These are phyloP conservation scores for Atlantisia rogersi DNA, from an alignment of 2,113 vertebrate species.

Conservation along the genomic window DNA sequence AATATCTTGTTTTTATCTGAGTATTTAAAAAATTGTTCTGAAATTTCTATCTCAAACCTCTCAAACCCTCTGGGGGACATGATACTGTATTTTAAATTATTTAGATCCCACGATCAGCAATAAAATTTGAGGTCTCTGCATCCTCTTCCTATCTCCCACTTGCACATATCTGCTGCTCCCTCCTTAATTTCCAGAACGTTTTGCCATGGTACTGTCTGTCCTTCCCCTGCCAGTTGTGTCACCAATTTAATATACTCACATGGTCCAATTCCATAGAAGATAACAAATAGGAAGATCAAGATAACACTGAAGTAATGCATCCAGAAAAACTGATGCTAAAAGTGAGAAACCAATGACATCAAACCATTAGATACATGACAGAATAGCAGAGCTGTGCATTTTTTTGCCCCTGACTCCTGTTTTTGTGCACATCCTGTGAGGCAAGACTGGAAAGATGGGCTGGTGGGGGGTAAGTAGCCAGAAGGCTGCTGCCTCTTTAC, in stretches of 20 bases:
- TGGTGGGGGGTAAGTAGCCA: background rate
- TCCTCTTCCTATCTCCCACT: background rate
- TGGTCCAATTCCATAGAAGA: slow-evolving; percentile 81
- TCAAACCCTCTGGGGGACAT: background rate
- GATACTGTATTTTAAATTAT: background rate
- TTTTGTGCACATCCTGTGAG: background rate
- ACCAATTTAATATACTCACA: slow-evolving; percentile 61
- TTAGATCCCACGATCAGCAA: background rate
- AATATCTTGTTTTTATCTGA: background rate
- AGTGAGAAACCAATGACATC: background rate
- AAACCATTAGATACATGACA: background rate
- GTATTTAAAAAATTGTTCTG: background rate
- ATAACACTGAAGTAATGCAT: slow-evolving; percentile 85
- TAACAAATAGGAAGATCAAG: slow-evolving; percentile 82
- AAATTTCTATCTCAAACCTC: background rate
- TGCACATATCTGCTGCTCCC: background rate
- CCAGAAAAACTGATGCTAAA: slow-evolving; percentile 77
- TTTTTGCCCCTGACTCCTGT: background rate
- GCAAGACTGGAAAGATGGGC: background rate
- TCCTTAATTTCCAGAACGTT: background rate
- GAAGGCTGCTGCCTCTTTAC: slow-evolving; percentile 53
- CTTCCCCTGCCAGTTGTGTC: background rate
- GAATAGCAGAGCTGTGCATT: background rate
- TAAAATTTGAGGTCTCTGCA: background rate
- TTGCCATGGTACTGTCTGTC: background rate